A percentile compares a stretch with the other conserved stretches of the same genome.
Evolutionary conservation across 92 coral and sea anemone species (phyloP).

Genomic region (Paragorgia papillata): DNA sequence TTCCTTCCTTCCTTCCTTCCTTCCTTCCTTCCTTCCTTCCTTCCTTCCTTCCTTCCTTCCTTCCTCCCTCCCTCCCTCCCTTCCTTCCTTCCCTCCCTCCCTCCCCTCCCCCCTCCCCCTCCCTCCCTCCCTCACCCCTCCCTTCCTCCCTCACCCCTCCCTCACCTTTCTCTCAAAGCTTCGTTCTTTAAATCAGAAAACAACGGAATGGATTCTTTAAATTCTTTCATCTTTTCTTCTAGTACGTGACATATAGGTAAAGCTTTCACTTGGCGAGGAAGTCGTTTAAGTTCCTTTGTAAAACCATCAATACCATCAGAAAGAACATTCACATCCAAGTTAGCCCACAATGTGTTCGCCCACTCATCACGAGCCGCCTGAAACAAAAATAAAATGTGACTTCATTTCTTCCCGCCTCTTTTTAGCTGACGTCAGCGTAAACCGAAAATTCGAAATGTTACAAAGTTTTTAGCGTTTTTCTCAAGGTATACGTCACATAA

Average conservation of each 20-base stretch:
- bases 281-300: slow-evolving; percentile 83
- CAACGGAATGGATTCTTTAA: slow-evolving; percentile 96
- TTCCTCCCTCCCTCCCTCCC: background rate
- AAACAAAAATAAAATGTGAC: background rate
- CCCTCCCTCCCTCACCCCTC: background rate
- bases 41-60: slow-evolving; percentile 7
- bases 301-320: slow-evolving; percentile 97
- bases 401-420: background rate
- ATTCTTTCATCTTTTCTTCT: slow-evolving; percentile 98
- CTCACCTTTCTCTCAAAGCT: slow-evolving; percentile 96
- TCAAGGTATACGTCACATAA: too few relatives aligned
- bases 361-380: slow-evolving; percentile 98
- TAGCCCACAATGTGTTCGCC: slow-evolving; percentile 99
- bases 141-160: background rate
- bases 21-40: slow-evolving; percentile 7
- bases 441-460: background rate
- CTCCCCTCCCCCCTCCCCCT: background rate
- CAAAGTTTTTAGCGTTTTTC: background rate
- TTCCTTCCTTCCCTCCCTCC: background rate
- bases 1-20: slow-evolving; percentile 7
- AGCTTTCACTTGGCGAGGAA: slow-evolving; percentile 94
- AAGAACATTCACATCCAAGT: slow-evolving; percentile 89
- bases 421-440: background rate
- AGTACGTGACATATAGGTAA: slow-evolving; percentile 87
- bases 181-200: slow-evolving; percentile 98